Evolutionary conservation across 2,888 invertebrate genomes (phyloP), one percentile per base, ranked within the genome.

Genomic region (Drosophila paranaensis): DNA sequence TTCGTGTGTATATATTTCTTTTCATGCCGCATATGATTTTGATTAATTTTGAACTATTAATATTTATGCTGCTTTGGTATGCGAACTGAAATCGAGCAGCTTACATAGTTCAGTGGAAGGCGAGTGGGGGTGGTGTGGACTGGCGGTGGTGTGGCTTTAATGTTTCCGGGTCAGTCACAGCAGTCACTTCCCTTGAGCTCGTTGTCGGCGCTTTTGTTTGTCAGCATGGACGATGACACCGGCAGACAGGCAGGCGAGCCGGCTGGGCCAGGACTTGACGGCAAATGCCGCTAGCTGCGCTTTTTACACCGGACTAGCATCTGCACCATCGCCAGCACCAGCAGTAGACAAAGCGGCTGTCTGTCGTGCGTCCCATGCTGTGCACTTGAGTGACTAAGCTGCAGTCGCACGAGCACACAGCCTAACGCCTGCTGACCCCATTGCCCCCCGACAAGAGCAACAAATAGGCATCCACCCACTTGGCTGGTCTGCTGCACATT

Each of bases 371-470:
- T 68, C 70, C 71, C 65, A 58, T 68, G 57, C 80, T 83, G 84
- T 85, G 89, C 89, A 85, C 89, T 85, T 85, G 89, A 89, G 84
- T 87, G 89, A 77, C 84, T 85, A 87, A 85, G 84, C 84, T 89
- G 89, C 84, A 80, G 71, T 71, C 54, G 42, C 62, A 63, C 56
- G 61, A 61, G 51, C 61, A 51, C 66, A 60, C 53, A 76, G 68
- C 73, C 83, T 74, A 81, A 73, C 81, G 75, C 50, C 60, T 53
- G 30, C 8, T 37, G 42, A 50, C 42, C 57, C 53, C n/a, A 11
- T 39, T 25, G 45, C 45, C 42, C 42, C 16, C 10, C 45, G 48
- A 35, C 68, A 58, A 33, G 60, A 70, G 35, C 56, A 74, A 67
- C 74, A 69, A 75, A 71, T 71, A 60, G 71, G 60, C 74, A 67